Evolutionary conservation across 2,797 vertebrate genomes (phyloP), one percentile per base, ranked within the genome.

Genomic region (Percopsis omiscomaycus): DNA sequence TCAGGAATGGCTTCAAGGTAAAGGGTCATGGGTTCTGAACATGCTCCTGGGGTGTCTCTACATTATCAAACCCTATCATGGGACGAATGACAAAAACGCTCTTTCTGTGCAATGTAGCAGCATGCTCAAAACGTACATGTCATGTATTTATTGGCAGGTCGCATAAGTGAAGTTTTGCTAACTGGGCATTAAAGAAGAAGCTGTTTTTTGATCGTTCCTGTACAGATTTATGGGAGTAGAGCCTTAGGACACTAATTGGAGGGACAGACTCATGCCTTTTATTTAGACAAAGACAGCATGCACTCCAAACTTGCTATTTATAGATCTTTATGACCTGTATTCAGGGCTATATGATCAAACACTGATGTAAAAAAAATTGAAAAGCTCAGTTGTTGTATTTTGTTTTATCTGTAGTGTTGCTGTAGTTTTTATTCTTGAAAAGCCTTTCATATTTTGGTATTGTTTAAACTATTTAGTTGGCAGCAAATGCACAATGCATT

Each of bases 381-480:
- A 66, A 42, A 42, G 51, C 27, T 32, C 12, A 48, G 61, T 37
- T 13, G 52, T 67, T 66, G 52, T 47, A 2, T 61, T 54, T 42
- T 58, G 16, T 4, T 56, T 28, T 56, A 32, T 5, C 29, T 11
- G 13, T 51, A 42, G 6, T 48, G 30, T 57, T 32, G 45, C 56
- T 82, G 72, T 63, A 45, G 59, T 71, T 13, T 69, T 67, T 48
- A 14, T 45, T 16, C 55, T 32, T 53, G 15, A 46, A 61, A 65
- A 48, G 22, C n/a, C 53, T 49, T 16, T 61, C 30, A 69, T 32
- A 46, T 79, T 79, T 77, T 32, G 32, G 66, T 76, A 66, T 85
- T 67, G 84, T 87, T 84, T 84, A 86, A 77, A 79, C 73, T 30
- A 48, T 50, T 72, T 48, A 13, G 61, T 49, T 74, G 47, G 60